Evolutionary conservation across 2,797 vertebrate species (phyloP), one percentile per base, ranked within the genome.

Genomic region (Cynopterus sphinx): DNA sequence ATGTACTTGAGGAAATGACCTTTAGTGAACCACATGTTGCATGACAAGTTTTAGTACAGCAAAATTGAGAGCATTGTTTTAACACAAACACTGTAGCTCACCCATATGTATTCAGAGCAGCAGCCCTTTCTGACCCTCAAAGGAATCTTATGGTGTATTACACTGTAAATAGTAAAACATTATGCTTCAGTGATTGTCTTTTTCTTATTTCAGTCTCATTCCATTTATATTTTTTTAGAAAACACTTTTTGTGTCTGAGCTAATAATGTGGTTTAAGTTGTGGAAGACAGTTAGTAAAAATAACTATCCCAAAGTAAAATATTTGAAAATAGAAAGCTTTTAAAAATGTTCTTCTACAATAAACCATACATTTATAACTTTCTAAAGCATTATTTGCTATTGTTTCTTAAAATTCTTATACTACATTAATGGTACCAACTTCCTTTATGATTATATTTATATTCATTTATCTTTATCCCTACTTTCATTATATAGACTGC

Each of bases 1-100:
- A 83, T 83, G 87, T 93, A 83, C 95, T 97, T 96, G 77, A 74
- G 46, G 63, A n/a, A 94, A 79, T 73, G 95, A 93, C 57, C 85
- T 49, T 90, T 65, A 31, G 31, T 82, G 92, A 95, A 73, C 92
- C 83, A 94, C 89, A 91, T 84, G 73, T 55, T 53, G 57, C 21
- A 53, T 16, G 84, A 92, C 55, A 87, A 88, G 53, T 55, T 67
- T 81, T 36, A 67, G 39, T 22, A 31, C 53, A 78, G 57, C 46
- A 89, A 91, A 96, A 95, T 53, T 73, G 73, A 61, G 55, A 70
- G 51, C 49, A 85, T 39, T 93, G 55, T 79, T 93, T 85, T 79
- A 74, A 92, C 67, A 63, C 31, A 85, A 85, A 93, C 82, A 85
- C 4, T 79, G 5, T 70, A 74, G 46, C 21, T 94, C 16, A 33